Conservation (phyloP, 1,140 invertebrate species). For the Orchesella cincta region DNA sequence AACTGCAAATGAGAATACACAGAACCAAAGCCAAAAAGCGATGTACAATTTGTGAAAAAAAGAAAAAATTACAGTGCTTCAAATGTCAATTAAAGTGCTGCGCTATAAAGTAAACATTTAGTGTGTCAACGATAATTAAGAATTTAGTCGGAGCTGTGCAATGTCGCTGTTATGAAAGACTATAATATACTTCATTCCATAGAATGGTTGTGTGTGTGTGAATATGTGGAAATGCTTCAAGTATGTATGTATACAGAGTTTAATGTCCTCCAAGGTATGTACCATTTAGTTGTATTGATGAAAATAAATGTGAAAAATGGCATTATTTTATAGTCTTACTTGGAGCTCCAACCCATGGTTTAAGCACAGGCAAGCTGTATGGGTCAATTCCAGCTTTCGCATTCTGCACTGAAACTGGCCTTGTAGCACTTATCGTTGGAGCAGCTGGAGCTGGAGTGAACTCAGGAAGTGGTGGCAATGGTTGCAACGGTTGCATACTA, state of each 20-base stretch:
- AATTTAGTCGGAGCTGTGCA: not conserved
- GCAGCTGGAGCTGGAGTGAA: constrained; percentile 12
- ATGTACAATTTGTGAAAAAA: not conserved
- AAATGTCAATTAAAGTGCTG: not conserved
- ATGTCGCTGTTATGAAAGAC: no score
- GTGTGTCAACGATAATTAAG: not conserved
- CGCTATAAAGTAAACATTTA: not conserved
- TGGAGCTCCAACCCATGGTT: constrained; percentile 10
- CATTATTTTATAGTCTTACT: no score
- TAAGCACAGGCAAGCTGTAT: constrained; percentile 27
- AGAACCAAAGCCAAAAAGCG: constrained; percentile 34
- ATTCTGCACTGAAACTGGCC: constrained; percentile 4
- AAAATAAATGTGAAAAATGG: no score
- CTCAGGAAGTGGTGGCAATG: constrained; percentile 25
- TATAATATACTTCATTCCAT: no score
- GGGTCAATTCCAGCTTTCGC: constrained; percentile 27
- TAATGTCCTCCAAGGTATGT: no score
- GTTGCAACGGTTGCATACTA: no score
- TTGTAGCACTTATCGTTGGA: not conserved
- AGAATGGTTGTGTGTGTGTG: no score
- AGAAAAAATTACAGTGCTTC: not conserved
- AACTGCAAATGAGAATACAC: constrained; percentile 40
- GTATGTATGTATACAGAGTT: no score
- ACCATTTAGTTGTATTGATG: no score
- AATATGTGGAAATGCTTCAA: no score